Conservation (phyloP, 2,113 vertebrate species). For the Larimichthys polyactis region DNA sequence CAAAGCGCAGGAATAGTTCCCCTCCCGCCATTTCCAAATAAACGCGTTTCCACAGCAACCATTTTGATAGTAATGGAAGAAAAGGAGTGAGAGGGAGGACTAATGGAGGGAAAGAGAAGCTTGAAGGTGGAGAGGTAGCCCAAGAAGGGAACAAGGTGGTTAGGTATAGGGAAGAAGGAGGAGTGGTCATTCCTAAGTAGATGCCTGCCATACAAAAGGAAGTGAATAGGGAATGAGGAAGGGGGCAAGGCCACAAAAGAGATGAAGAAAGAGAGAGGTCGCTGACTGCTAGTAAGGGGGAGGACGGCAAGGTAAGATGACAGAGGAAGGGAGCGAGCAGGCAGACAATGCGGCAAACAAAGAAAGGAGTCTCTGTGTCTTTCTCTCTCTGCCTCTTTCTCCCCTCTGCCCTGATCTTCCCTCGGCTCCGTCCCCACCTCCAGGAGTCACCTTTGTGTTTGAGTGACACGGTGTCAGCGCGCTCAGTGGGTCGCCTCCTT, state of each 20-base stretch:
- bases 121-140: constrained; percentile 47
- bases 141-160: constrained; percentile 19
- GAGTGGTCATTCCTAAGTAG: constrained; percentile 46
- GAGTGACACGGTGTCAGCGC: constrained; percentile 67
- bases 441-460: constrained; percentile 80
- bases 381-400: constrained; percentile 27
- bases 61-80: constrained; percentile 57
- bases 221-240: constrained; percentile 42
- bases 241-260: constrained; percentile 64
- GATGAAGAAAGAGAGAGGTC: constrained; percentile 66
- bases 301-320: constrained; percentile 70
- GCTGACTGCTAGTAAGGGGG: constrained; percentile 62
- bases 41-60: constrained; percentile 76
- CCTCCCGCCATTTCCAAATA: constrained; percentile 71
- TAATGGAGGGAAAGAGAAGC: constrained; percentile 23
- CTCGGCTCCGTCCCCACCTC: constrained; percentile 64
- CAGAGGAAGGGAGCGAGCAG: constrained; percentile 62
- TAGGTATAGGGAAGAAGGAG: constrained; percentile 33
- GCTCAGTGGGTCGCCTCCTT: constrained; percentile 73
- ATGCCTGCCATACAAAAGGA: constrained; percentile 59
- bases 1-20: constrained; percentile 53
- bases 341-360: constrained; percentile 77
- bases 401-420: constrained; percentile 54
- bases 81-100: constrained; percentile 29
- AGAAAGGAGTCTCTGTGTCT: constrained; percentile 53